Percentiles rank a stretch among this genome's conserved stretches.
phyloP scores from a whole-genome alignment of 1,140 invertebrate genomes.

The Meloidogyne hapla region DNA sequence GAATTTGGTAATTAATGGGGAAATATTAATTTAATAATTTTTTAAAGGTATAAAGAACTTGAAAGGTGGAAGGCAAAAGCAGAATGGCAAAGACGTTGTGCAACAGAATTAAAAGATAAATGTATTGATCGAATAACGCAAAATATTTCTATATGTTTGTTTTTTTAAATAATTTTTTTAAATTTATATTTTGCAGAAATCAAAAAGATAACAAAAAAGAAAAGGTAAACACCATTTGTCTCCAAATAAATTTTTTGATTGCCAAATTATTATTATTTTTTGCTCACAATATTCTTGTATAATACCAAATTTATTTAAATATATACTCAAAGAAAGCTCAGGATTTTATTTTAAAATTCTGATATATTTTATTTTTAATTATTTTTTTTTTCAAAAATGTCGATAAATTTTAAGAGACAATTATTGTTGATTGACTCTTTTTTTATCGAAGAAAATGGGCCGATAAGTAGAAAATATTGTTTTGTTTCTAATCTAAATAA shows the following conservation, averaged over 20 bases:
- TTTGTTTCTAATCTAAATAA: not conserved
- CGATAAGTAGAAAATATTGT: not conserved
- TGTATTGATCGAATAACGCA: not conserved
- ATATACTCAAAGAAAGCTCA: not conserved
- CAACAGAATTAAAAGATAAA: not conserved
- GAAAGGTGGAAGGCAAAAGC: conserved; percentile 8
- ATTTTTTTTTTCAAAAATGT: not conserved
- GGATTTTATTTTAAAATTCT: not conserved
- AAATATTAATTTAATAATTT: not conserved
- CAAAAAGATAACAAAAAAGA: not conserved
- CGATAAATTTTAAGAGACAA: not conserved
- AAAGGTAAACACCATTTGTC: too few species aligned
- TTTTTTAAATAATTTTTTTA: not conserved
- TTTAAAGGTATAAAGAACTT: conserved; percentile 16
- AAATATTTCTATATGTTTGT: not conserved
- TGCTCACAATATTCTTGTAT: too few species aligned
- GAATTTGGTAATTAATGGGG: conserved; percentile 13
- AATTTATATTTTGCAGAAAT: not conserved
- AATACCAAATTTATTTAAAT: not conserved
- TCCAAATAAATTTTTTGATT: too few species aligned
- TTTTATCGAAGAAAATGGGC: not conserved
- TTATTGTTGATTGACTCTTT: not conserved
- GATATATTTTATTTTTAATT: too few species aligned
- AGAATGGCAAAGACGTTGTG: conserved; percentile 23
- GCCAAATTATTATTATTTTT: too few species aligned